phyloP scores from a whole-genome alignment of 1,140 invertebrate species.

The Fopius arisanus region DNA sequence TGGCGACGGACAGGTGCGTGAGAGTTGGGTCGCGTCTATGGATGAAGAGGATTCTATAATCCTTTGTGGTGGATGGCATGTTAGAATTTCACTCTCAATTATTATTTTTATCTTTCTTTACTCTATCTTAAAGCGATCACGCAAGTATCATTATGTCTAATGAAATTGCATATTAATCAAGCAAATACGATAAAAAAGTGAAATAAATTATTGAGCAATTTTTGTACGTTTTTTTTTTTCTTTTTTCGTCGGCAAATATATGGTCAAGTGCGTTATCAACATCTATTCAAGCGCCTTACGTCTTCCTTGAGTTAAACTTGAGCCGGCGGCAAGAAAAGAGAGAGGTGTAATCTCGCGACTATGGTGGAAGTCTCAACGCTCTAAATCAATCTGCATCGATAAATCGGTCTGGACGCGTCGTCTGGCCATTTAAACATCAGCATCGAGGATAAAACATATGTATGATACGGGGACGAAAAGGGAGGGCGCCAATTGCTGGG shows the following conservation, averaged over 20 bases:
- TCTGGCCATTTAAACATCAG: neutral
- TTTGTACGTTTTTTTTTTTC: neutral
- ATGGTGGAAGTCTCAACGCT: constrained; percentile 31
- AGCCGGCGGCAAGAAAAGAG: neutral
- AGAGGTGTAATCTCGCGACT: constrained; percentile 30
- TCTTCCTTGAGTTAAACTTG: neutral
- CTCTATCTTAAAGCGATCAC: neutral
- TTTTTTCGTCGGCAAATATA: neutral
- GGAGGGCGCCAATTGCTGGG: neutral
- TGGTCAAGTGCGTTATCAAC: neutral
- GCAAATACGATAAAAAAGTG: neutral
- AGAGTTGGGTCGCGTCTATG: constrained; percentile 15
- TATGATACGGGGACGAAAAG: neutral
- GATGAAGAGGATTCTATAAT: neutral
- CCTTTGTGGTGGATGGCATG: neutral
- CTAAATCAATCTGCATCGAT: constrained; percentile 56
- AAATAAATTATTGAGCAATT: neutral
- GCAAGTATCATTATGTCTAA: neutral
- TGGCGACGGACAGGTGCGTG: constrained; percentile 46
- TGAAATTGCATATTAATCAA: neutral
- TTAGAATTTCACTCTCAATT: constrained; percentile 1
- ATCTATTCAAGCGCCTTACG: neutral
- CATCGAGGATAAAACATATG: neutral
- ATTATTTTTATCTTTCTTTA: neutral
- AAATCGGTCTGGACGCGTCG: constrained; percentile 36